Conservation (phyloP, 2,113 vertebrate genomes). For the Mohoua ochrocephala region DNA sequence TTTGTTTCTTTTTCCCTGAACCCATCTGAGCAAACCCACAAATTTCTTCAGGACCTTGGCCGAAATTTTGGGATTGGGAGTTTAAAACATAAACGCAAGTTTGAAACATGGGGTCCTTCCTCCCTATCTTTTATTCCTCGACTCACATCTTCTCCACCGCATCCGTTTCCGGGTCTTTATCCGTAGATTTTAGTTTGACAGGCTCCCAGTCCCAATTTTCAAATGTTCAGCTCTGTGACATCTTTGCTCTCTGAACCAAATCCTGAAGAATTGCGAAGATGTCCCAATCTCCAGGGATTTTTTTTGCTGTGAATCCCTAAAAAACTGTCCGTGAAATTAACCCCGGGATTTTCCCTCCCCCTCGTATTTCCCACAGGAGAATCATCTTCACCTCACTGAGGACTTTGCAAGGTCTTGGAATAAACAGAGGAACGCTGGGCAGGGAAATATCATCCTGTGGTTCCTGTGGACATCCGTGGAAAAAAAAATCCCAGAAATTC, state of each 20-base stretch:
- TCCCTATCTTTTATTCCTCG: not conserved
- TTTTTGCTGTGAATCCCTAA: not conserved
- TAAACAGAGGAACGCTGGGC: not conserved
- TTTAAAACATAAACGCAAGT: not conserved
- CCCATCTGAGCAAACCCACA: fast-evolving
- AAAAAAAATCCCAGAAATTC: not conserved
- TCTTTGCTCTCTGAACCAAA: not conserved
- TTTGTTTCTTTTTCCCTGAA: not conserved
- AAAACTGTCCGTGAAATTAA: fast-evolving
- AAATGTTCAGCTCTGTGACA: not conserved
- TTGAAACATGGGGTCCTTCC: not conserved
- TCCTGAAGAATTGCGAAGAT: fast-evolving
- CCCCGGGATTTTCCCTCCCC: not conserved
- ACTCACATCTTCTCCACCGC: not conserved
- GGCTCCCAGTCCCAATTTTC: not conserved
- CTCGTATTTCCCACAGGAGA: not conserved
- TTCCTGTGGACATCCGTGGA: not conserved
- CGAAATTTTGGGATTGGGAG: not conserved
- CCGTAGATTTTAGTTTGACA: not conserved
- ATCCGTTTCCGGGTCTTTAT: not conserved
- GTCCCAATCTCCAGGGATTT: too few species aligned
- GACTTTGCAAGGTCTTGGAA: not conserved
- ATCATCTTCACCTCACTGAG: not conserved
- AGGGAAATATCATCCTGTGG: not conserved
- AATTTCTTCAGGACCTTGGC: not conserved